Percentiles rank a stretch among this genome's conserved stretches.
Conservation (phyloP, 2,113 vertebrate genomes). For the Syngnathus floridae region DNA sequence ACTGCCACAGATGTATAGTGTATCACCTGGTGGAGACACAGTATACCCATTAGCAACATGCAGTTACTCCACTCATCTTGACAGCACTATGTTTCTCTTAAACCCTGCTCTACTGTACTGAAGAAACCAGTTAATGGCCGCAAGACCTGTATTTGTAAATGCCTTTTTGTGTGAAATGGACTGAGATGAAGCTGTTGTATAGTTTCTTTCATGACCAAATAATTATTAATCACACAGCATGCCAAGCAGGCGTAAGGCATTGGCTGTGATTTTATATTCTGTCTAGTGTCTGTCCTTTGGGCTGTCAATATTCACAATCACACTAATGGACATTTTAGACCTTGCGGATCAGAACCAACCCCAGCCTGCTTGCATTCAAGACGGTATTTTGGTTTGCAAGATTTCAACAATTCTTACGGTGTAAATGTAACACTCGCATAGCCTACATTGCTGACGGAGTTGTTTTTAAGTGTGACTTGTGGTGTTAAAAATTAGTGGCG, state of each 20-base stretch:
- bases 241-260: neutral
- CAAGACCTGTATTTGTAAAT: neutral
- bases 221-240: neutral
- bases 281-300: neutral
- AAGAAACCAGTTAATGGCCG: neutral
- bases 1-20: conserved; percentile 41
- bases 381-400: too few relatives aligned
- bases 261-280: neutral
- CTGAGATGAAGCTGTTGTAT: neutral
- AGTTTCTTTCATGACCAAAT: neutral
- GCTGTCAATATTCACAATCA: neutral
- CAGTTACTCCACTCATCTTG: conserved; percentile 9
- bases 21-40: conserved; percentile 48
- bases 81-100: conserved; percentile 14
- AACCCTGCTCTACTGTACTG: conserved; percentile 15
- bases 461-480: too few relatives aligned
- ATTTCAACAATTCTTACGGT: too few relatives aligned
- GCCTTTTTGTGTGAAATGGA: neutral
- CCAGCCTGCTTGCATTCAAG: too few relatives aligned
- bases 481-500: too few relatives aligned
- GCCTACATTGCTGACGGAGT: too few relatives aligned
- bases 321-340: neutral
- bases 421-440: too few relatives aligned
- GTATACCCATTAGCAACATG: conserved; percentile 21
- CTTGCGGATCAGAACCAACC: too few relatives aligned